A percentile compares a stretch with the other conserved stretches of the same genome.
Evolutionary conservation across 2,888 invertebrate species (phyloP).

Genomic region (Drosophila affinis): DNA sequence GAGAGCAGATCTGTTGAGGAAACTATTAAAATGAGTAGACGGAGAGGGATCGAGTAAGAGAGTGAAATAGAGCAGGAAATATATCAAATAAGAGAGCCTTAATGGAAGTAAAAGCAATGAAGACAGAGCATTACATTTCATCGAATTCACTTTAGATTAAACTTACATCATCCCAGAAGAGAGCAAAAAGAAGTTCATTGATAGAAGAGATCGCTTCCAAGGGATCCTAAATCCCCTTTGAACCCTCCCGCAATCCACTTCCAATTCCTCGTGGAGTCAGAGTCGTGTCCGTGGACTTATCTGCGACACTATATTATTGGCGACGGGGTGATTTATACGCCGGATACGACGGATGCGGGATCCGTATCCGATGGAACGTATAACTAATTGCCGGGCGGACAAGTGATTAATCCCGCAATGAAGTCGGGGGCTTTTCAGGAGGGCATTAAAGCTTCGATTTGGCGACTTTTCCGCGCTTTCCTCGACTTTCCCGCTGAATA

Average conservation of each 20-base stretch:
- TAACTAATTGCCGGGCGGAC: conserved; percentile 37
- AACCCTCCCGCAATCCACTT: neutral
- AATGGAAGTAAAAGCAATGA: no score
- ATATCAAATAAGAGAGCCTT: no score
- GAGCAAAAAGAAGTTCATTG: no score
- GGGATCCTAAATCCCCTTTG: neutral
- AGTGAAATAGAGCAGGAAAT: no score
- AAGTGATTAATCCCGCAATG: conserved; percentile 29
- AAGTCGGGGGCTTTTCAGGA: conserved; percentile 12
- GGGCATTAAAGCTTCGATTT: conserved; percentile 43
- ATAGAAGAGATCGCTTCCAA: neutral
- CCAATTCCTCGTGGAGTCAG: no score
- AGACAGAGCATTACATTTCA: no score
- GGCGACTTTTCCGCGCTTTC: conserved; percentile 37
- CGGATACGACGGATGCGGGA: neutral
- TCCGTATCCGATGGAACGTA: conserved; percentile 22
- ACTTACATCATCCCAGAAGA: neutral
- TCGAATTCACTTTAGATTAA: neutral
- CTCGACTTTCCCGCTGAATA: conserved; percentile 35
- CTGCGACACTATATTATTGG: neutral
- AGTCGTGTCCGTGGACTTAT: neutral
- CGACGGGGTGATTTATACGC: conserved; percentile 15
- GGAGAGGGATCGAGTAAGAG: no score
- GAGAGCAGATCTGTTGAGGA: no score
- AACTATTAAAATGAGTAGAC: no score